phyloP scores from a whole-genome alignment of 2,888 invertebrate genomes.

The Synanthedon vespiformis region DNA sequence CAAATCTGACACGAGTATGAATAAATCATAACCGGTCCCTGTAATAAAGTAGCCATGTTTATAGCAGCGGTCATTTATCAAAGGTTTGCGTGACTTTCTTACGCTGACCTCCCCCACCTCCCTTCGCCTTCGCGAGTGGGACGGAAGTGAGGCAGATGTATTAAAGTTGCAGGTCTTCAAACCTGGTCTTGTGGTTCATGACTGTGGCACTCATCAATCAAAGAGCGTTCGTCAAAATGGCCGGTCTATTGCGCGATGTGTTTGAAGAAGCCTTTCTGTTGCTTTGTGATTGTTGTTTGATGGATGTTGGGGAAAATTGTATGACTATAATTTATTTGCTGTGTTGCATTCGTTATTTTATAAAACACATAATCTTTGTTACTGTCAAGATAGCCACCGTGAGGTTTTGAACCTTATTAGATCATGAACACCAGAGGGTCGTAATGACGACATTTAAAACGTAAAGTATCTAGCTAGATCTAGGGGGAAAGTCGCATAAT shows the following conservation, averaged over 20 bases:
- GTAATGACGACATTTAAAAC: too few relatives aligned
- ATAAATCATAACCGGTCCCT: conserved; percentile 62
- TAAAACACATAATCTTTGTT: too few relatives aligned
- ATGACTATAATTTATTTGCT: conserved; percentile 1
- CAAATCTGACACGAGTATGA: conserved; percentile 59
- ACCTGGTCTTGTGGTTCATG: conserved; percentile 24
- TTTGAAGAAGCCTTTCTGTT: conserved; percentile 43
- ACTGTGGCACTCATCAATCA: conserved; percentile 52
- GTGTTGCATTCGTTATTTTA: neutral
- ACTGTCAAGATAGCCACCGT: too few relatives aligned
- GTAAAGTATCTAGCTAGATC: too few relatives aligned
- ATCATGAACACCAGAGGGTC: too few relatives aligned
- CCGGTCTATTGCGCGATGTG: conserved; percentile 48
- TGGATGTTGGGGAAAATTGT: conserved; percentile 23
- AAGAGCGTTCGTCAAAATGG: conserved; percentile 37
- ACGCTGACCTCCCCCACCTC: conserved; percentile 19
- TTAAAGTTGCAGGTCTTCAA: neutral
- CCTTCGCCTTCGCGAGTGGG: conserved; percentile 2
- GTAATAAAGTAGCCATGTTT: conserved; percentile 68
- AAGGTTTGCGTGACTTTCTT: conserved; percentile 35
- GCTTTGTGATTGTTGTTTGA: conserved; percentile 30
- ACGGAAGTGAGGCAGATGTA: neutral
- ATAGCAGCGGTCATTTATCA: conserved; percentile 62
- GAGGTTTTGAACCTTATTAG: too few relatives aligned
- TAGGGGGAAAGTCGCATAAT: too few relatives aligned